Percentiles rank a stretch among this genome's conserved stretches.
These are phyloP conservation scores for Lagria hirta DNA, from an alignment of 2,888 invertebrate genomes.

Conservation along the genomic window DNA sequence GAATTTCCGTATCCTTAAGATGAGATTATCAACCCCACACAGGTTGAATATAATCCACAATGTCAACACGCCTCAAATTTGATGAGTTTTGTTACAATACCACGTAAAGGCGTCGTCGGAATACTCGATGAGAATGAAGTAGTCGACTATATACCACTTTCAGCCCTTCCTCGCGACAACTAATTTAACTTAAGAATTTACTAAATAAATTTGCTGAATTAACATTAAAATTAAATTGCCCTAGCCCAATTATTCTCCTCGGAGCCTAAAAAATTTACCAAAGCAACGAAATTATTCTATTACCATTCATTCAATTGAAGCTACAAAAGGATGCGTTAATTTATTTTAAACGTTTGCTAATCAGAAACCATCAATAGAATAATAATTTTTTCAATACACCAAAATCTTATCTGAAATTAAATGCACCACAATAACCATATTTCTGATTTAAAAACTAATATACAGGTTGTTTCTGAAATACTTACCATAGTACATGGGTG, in stretches of 20 bases:
- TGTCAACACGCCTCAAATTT: conserved; percentile 55
- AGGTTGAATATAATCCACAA: conserved; percentile 53
- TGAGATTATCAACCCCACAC: conserved; percentile 53
- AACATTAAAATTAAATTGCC: conserved; percentile 2
- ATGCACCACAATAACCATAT: too few species aligned
- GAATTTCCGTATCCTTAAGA: conserved; percentile 53
- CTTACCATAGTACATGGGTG: too few species aligned
- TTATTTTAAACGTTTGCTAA: conserved; percentile 13
- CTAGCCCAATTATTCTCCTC: conserved; percentile 2
- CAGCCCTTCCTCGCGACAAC: conserved; percentile 25
- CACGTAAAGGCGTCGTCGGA: conserved; percentile 45
- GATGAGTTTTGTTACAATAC: conserved; percentile 55
- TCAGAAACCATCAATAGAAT: too few species aligned
- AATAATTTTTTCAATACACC: too few species aligned
- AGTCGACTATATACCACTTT: conserved; percentile 20
- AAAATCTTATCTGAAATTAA: too few species aligned
- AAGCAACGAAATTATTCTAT: conserved; percentile 1
- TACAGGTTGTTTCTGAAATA: too few species aligned
- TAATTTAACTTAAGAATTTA: conserved; percentile 31
- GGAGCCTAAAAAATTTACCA: conserved; percentile 1
- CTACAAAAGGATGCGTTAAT: conserved; percentile 3
- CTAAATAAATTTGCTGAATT: conserved; percentile 8
- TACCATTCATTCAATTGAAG: neutral
- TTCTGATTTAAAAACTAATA: too few species aligned
- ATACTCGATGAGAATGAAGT: conserved; percentile 46